Conservation (phyloP, 2,888 invertebrate genomes). For the Ariolimax columbianus region DNA sequence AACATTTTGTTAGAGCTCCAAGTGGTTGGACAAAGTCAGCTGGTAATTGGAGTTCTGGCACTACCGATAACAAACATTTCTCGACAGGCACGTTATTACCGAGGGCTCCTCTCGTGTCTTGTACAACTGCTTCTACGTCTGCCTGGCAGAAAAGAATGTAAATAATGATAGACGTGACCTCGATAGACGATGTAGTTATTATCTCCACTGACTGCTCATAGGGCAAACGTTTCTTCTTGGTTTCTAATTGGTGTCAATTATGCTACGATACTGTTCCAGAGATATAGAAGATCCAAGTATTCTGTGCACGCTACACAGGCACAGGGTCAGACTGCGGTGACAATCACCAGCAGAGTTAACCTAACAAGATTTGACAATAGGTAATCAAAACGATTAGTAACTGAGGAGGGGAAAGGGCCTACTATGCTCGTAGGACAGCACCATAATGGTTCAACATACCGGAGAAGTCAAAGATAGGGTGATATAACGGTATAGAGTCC, state of each 20-base stretch:
- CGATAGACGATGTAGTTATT: too few relatives aligned
- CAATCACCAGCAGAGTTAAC: too few relatives aligned
- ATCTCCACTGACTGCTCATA: background rate
- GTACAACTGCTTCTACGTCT: background rate
- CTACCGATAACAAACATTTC: background rate
- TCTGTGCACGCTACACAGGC: background rate
- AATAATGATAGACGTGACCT: too few relatives aligned
- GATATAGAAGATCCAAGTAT: background rate
- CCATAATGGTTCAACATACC: too few relatives aligned
- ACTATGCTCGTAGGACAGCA: too few relatives aligned
- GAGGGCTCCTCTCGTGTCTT: background rate
- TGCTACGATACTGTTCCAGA: background rate
- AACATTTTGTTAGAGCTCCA: background rate
- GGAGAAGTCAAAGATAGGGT: too few relatives aligned
- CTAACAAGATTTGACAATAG: too few relatives aligned
- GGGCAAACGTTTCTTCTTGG: background rate
- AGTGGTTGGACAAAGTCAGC: background rate
- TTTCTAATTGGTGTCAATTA: background rate
- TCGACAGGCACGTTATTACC: background rate
- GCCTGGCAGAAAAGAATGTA: too few relatives aligned
- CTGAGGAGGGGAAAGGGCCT: too few relatives aligned
- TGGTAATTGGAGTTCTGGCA: background rate
- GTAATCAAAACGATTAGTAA: too few relatives aligned
- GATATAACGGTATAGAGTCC: too few relatives aligned
- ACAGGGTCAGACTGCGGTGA: too few relatives aligned